These are phyloP conservation scores for Apis dorsata DNA, from an alignment of 1,140 invertebrate species.

Conservation along the genomic window DNA sequence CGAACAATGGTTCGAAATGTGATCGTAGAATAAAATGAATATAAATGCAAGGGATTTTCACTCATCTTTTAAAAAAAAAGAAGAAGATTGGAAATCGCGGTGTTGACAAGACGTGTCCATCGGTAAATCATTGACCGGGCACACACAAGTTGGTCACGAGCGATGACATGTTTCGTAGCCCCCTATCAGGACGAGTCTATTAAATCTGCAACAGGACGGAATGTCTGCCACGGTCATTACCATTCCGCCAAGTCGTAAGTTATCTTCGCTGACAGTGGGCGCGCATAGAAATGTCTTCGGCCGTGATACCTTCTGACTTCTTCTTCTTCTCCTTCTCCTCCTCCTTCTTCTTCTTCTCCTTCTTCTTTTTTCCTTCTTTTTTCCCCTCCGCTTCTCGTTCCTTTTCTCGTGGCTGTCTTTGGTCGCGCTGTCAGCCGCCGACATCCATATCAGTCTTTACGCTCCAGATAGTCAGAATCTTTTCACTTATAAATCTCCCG, in stretches of 20 bases:
- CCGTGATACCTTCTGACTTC: slow-evolving; percentile 50
- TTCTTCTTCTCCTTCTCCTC: slow-evolving; percentile 37
- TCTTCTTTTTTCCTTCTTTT: slow-evolving; percentile 4
- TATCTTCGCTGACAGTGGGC: slow-evolving; percentile 69
- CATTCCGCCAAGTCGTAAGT: slow-evolving; percentile 69
- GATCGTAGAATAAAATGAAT: no score
- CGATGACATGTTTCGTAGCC: slow-evolving; percentile 61
- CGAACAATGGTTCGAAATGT: no score
- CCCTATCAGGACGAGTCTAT: slow-evolving; percentile 72
- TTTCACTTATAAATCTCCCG: neutral
- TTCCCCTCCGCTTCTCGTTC: slow-evolving; percentile 34
- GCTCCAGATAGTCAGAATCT: slow-evolving; percentile 13
- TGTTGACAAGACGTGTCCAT: slow-evolving; percentile 54
- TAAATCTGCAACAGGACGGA: slow-evolving; percentile 69
- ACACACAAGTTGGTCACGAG: slow-evolving; percentile 45
- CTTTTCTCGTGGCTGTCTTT: slow-evolving; percentile 51
- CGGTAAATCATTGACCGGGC: slow-evolving; percentile 62
- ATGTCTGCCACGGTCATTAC: slow-evolving; percentile 66
- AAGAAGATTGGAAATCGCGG: slow-evolving; percentile 20
- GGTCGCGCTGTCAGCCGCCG: slow-evolving; percentile 45
- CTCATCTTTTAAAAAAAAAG: no score
- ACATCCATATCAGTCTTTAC: slow-evolving; percentile 25
- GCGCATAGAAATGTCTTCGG: slow-evolving; percentile 69
- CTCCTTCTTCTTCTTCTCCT: slow-evolving; percentile 11
- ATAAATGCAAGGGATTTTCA: neutral